Percentiles rank a stretch among this genome's conserved stretches.
Evolutionary conservation across 2,113 vertebrate species (phyloP).

Genomic region (Silurus meridionalis): DNA sequence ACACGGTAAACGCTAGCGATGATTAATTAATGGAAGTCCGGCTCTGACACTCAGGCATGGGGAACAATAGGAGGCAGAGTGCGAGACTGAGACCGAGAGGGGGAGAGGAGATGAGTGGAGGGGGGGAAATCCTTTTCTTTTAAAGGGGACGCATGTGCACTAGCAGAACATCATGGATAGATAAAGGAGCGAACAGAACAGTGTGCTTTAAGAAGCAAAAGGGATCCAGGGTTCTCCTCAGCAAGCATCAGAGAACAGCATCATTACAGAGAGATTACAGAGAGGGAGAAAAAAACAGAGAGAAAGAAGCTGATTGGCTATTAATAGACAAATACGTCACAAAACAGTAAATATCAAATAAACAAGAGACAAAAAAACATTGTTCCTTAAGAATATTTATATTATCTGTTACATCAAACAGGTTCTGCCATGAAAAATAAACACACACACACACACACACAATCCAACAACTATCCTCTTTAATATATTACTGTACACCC

Average conservation of each 20-base stretch:
- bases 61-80: conserved; percentile 45
- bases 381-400: neutral
- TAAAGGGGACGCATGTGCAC: conserved; percentile 31
- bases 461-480: neutral
- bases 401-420: neutral
- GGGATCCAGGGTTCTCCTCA: conserved; percentile 3
- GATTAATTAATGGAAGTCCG: neutral
- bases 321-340: neutral
- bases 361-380: neutral
- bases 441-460: neutral
- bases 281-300: neutral
- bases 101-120: neutral
- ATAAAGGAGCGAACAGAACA: neutral
- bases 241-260: neutral
- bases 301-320: neutral
- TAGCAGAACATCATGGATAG: neutral
- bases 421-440: neutral
- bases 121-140: conserved; percentile 14
- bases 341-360: neutral
- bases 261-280: neutral
- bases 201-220: conserved; percentile 7
- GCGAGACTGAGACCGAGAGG: conserved; percentile 11
- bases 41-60: neutral
- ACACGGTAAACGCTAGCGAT: neutral
- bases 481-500: too few species aligned